phyloP scores from a whole-genome alignment of 2,113 vertebrate species.

The Okapia johnstoni region DNA sequence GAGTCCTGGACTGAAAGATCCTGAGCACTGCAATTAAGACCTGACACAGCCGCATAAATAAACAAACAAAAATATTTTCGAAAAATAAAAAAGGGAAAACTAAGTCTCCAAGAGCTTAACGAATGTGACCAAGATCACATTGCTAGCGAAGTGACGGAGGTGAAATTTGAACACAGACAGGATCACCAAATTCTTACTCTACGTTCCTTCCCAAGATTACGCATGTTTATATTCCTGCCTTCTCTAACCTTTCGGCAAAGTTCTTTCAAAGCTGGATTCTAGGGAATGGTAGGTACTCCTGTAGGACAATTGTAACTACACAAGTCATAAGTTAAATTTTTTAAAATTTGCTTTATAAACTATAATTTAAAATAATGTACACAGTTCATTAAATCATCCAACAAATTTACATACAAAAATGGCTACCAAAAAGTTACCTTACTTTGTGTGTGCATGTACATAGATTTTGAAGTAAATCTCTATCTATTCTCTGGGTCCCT shows the following conservation, averaged over 20 bases:
- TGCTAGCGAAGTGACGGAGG: neutral
- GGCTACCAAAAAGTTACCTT: neutral
- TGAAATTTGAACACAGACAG: neutral
- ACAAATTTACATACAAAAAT: neutral
- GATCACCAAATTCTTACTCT: neutral
- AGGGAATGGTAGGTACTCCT: neutral
- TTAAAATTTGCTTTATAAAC: neutral
- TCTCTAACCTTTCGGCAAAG: neutral
- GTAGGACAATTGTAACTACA: neutral
- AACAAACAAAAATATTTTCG: neutral
- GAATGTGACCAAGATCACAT: neutral
- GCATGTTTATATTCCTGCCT: neutral
- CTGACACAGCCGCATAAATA: neutral
- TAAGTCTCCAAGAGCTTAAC: neutral
- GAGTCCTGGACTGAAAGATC: neutral
- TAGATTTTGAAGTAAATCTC: neutral
- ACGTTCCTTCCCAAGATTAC: neutral
- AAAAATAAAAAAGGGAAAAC: neutral
- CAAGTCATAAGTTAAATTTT: neutral
- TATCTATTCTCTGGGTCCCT: neutral
- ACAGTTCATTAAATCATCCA: neutral
- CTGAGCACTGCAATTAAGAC: neutral
- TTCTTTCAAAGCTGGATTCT: neutral
- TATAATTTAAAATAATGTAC: neutral
- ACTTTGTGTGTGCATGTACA: neutral